Evolutionary conservation across 2,797 vertebrate species (phyloP), one percentile per base, ranked within the genome.

Genomic region (Pangasius mekongensis): DNA sequence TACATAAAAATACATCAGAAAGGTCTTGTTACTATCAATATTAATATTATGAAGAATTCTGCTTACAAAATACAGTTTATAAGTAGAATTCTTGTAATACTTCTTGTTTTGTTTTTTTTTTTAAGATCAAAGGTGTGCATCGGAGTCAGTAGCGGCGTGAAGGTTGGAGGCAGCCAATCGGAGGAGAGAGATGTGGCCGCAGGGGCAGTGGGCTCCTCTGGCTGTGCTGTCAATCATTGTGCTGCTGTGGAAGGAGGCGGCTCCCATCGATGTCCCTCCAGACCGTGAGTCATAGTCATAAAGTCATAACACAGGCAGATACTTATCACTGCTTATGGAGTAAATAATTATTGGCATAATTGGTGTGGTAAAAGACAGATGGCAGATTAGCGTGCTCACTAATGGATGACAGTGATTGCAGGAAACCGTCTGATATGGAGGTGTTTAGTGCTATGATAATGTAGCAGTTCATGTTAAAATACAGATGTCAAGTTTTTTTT

Each of bases 261-360:
- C 92, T 36, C 49, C 96, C 91, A 99, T 99, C 0, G 97, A 98
- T 90, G 97, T 99, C 86, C 98, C 98, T 60, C 95, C 96, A 93
- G 97, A 99, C 66, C 93, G 98, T 99, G 94, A 98, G 98, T 98
- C 60, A 52, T 22, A 30, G 27, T 22, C 24, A 82, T 39, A 81
- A 43, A 71, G 39, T 52, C 69, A 86, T 78, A 76, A 69, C 83
- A 86, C 4, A 71, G 22, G 36, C 54, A 85, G 24, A 74, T 30
- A 64, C 20, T 80, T 54, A 39, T 66, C 36, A 24, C n/a, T 33
- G 39, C n/a, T 54, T 84, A 60, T 36, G n/a, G 49, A 83, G 36
- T 56, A 56, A 36, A 76, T 83, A 43, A 30, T 73, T 62, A 77
- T 62, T 82, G 52, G 22, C 22, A 43, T 85, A 36, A 83, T 86